Base-by-base conservation (phyloP, 2,797 vertebrate genomes). In the Alauda arvensis region DNA sequence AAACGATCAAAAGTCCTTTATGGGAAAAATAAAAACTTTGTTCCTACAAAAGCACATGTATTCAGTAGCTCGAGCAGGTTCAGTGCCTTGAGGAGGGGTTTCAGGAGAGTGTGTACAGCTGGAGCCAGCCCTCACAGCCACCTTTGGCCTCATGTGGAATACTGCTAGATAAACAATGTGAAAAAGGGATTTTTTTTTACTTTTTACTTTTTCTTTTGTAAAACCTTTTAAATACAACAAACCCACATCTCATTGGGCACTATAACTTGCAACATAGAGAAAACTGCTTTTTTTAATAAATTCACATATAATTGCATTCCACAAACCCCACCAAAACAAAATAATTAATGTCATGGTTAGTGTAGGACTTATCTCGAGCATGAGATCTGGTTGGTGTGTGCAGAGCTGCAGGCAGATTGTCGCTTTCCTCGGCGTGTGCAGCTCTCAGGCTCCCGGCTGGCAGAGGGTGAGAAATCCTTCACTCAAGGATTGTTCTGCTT, bases 101-200 rank as follows among this genome's bases (percentile, higher is more conserved):
- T 42, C 40, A 53, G 40, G 23, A 55, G 37, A 29, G 20, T 28
- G 29, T 34, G 17, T 37, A 8, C 29, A 17, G 51, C 49, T 20
- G 39, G 15, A 29, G 40, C n/a, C 42, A 56, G 53, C 28, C 23
- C 43, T 31, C 18, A 21, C 34, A 12, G 10, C 9, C 43, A 37
- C 20, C 16, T 13, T 5, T 4, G 37, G 23, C 53, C 52, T 20
- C 4, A 1, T 4, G 8, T 19, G 13, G 43, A 19, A 26, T 25
- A 10, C 37, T 39, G 46, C 23, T 3, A 17, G 31, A 4, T 10
- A 52, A 63, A 20, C 0, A 1, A 21, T 0, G 0, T 3, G 2
- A 5, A 37, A 57, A 74, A 34, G 8, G 16, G 25, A 52, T 3
- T 29, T 34, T 26, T 40, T 40, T 52, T 40, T 24, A 5, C 2